phyloP scores from a whole-genome alignment of 2,888 invertebrate species.

The Itoplectis maculator region DNA sequence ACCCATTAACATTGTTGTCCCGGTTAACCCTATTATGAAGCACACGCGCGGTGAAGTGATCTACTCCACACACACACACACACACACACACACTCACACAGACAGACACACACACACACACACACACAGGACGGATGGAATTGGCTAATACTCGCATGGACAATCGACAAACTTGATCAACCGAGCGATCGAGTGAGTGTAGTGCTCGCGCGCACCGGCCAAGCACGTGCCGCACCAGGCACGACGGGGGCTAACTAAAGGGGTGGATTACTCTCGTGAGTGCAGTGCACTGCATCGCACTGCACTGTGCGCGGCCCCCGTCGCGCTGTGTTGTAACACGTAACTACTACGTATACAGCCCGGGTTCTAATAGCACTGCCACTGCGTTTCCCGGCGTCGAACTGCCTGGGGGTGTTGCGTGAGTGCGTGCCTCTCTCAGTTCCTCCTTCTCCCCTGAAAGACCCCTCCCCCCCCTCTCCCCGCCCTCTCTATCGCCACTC shows the following conservation, averaged over 20 bases:
- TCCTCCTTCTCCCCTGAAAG: not conserved
- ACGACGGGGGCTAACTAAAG: constrained; percentile 61
- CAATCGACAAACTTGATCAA: constrained; percentile 63
- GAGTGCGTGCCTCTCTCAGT: constrained; percentile 32
- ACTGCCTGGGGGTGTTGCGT: constrained; percentile 32
- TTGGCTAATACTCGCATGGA: constrained; percentile 56
- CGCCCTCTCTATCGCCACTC: too few relatives aligned
- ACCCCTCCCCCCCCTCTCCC: too few relatives aligned
- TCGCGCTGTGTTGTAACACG: constrained; percentile 35
- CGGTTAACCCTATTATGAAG: not conserved
- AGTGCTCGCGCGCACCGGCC: too few relatives aligned
- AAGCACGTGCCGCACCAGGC: constrained; percentile 62
- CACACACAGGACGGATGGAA: constrained; percentile 42
- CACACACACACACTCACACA: too few relatives aligned
- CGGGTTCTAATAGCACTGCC: constrained; percentile 35
- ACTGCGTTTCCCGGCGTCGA: constrained; percentile 23
- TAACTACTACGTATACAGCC: constrained; percentile 42
- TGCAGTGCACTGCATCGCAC: constrained; percentile 43
- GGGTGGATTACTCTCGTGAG: constrained; percentile 65
- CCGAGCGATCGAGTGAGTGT: constrained; percentile 51
- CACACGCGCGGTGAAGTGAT: constrained; percentile 16
- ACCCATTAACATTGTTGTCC: constrained; percentile 21
- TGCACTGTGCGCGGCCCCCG: too few relatives aligned
- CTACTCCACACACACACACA: constrained; percentile 15
- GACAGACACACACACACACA: too few relatives aligned